Evolutionary conservation across 2,113 vertebrate genomes (phyloP).

Genomic region (Corythornis madagascariensis): DNA sequence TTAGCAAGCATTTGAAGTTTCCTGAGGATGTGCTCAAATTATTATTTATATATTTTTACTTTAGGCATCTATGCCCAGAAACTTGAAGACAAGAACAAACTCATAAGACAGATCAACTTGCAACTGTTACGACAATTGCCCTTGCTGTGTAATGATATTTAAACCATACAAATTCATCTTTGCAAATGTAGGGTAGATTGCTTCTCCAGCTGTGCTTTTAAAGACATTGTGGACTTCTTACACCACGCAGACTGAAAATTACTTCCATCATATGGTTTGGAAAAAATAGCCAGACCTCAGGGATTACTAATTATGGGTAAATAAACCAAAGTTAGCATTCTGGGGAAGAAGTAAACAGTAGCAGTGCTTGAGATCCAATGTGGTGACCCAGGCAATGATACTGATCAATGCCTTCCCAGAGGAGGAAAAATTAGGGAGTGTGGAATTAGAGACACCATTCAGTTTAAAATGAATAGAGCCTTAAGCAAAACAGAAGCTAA

Average conservation of each 20-base stretch:
- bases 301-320: conserved; percentile 35
- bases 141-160: neutral
- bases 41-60: neutral
- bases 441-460: conserved; percentile 12
- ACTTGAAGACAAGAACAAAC: neutral
- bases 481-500: conserved; percentile 39
- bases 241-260: neutral
- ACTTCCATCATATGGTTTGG: neutral
- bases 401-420: neutral
- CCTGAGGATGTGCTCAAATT: neutral
- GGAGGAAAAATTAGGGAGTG: neutral
- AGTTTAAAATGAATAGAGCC: neutral
- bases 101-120: neutral
- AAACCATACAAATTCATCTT: neutral
- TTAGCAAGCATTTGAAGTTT: neutral
- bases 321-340: conserved; percentile 39
- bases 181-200: neutral
- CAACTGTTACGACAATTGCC: neutral
- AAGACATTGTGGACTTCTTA: neutral
- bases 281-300: conserved; percentile 39
- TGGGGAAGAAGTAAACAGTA: conserved; percentile 35
- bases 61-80: neutral
- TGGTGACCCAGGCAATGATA: neutral
- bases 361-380: neutral
- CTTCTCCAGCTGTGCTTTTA: conserved; percentile 17